Evolutionary conservation across 2,113 vertebrate genomes (phyloP).

Genomic region (western clawed frog (Xenopus tropicalis)): UCB_Xtro_10.0 CM004450.2:78481001-78481500

Average conservation of each 20-base stretch:
- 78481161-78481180: constrained; percentile 79
- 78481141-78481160: constrained; percentile 88
- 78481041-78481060: not conserved
- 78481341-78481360: too few relatives aligned
- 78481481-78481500: too few relatives aligned
- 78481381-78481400: too few relatives aligned
- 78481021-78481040: too few relatives aligned
- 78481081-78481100: constrained; percentile 87
- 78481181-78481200: constrained; percentile 72
- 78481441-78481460: too few relatives aligned
- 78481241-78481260: constrained; percentile 82
- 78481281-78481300: constrained; percentile 69
- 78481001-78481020: too few relatives aligned
- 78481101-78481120: constrained; percentile 76
- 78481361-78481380: too few relatives aligned
- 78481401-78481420: too few relatives aligned
- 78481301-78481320: too few relatives aligned
- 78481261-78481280: constrained; percentile 86
- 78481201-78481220: constrained; percentile 80
- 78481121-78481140: constrained; percentile 80
- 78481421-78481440: too few relatives aligned
- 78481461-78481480: too few relatives aligned
- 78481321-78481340: too few relatives aligned
- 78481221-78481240: constrained; percentile 90
- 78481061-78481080: constrained; percentile 48